phyloP scores from a whole-genome alignment of 2,113 vertebrate genomes.

The Mionectes macconnelli region DNA sequence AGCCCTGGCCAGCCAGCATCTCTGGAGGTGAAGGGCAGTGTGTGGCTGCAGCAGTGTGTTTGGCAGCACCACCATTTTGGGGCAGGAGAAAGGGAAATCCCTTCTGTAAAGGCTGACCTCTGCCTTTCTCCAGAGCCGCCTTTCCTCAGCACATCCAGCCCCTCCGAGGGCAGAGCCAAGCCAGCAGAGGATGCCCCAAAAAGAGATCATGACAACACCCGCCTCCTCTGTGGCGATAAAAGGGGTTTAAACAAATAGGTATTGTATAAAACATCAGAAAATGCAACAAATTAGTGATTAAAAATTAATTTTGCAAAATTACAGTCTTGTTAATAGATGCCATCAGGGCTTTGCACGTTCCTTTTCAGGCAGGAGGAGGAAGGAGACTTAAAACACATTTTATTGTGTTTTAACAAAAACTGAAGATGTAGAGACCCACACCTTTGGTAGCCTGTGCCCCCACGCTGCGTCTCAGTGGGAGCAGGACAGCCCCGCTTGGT shows the following conservation, averaged over 20 bases:
- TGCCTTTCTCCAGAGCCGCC: neutral
- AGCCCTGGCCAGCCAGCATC: rapidly evolving
- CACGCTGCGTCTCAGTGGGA: rapidly evolving
- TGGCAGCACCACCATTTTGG: neutral
- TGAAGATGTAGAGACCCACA: neutral
- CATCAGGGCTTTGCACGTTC: neutral
- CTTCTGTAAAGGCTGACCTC: neutral
- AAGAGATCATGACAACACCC: neutral
- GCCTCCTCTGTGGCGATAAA: neutral
- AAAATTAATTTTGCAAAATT: slow-evolving; percentile 67
- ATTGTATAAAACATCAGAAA: slow-evolving; percentile 35
- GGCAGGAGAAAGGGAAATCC: neutral
- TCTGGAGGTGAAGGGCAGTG: neutral
- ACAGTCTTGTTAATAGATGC: slow-evolving; percentile 9
- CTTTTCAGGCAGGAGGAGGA: neutral
- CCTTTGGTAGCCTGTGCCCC: neutral
- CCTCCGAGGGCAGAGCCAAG: neutral
- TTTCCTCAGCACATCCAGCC: neutral
- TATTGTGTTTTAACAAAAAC: neutral
- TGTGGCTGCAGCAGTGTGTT: neutral
- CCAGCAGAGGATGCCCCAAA: neutral
- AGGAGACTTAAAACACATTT: neutral
- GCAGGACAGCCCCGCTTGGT: rapidly evolving
- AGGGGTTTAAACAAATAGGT: slow-evolving; percentile 5
- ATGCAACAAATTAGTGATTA: slow-evolving; percentile 58